A percentile compares a stretch with the other conserved stretches of the same genome.
Evolutionary conservation across 1,140 invertebrate species (phyloP).

Genomic region (Campoletis sonorensis): DNA sequence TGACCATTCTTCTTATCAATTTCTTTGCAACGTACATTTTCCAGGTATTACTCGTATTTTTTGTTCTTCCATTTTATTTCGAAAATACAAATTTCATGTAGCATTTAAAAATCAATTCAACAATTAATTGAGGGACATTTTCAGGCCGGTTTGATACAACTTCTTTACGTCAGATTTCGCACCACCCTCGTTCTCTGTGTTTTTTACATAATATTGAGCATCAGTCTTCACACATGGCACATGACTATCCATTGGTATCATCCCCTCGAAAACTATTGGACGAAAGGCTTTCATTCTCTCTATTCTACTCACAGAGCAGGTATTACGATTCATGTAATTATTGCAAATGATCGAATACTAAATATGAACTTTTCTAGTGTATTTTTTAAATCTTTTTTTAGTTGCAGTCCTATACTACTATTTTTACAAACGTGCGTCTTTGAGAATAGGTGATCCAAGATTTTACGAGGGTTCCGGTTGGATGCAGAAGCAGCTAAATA

Average conservation of each 20-base stretch:
- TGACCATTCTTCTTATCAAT: slow-evolving; percentile 81
- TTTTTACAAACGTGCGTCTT: slow-evolving; percentile 83
- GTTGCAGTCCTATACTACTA: slow-evolving; percentile 86
- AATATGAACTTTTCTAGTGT: slow-evolving; percentile 20
- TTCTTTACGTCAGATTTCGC: slow-evolving; percentile 81
- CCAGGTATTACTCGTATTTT: slow-evolving; percentile 77
- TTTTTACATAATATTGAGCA: slow-evolving; percentile 78
- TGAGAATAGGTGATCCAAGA: slow-evolving; percentile 83
- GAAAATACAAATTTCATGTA: slow-evolving; percentile 33
- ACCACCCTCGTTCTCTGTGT: slow-evolving; percentile 77
- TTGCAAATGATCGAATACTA: neutral
- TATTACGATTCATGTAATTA: slow-evolving; percentile 65
- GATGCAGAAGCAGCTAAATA: slow-evolving; percentile 79
- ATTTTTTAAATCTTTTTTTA: slow-evolving; percentile 67
- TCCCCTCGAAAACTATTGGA: slow-evolving; percentile 76
- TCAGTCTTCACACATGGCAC: slow-evolving; percentile 79
- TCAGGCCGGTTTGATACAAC: slow-evolving; percentile 82
- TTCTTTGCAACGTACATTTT: slow-evolving; percentile 86
- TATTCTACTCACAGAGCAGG: slow-evolving; percentile 80
- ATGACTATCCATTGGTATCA: slow-evolving; percentile 78
- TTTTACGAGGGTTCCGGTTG: slow-evolving; percentile 85
- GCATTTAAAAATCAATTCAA: slow-evolving; percentile 37
- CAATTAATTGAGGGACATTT: slow-evolving; percentile 50
- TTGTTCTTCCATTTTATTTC: slow-evolving; percentile 30
- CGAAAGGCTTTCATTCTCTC: slow-evolving; percentile 78